phyloP scores from a whole-genome alignment of 1,140 invertebrate species.

The Zaprionus taronus region DNA sequence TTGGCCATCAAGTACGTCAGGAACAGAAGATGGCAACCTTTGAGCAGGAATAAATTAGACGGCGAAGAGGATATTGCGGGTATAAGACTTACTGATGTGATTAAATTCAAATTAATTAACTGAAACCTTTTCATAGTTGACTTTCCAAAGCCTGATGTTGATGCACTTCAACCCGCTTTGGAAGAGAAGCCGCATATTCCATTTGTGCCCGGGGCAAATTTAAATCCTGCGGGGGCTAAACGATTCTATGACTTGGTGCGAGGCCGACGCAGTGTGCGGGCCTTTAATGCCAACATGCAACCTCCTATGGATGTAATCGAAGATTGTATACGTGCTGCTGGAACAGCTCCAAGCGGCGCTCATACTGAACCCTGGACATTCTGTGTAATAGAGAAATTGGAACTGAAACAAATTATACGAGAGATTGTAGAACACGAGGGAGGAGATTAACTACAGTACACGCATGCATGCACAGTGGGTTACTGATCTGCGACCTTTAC shows the following conservation, averaged over 20 bases:
- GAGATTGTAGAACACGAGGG: constrained; percentile 94
- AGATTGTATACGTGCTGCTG: constrained; percentile 92
- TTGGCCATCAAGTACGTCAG: constrained; percentile 28
- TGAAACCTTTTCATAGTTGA: no score
- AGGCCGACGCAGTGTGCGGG: constrained; percentile 89
- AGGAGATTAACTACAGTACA: constrained; percentile 93
- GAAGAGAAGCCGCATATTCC: constrained; percentile 89
- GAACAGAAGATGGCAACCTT: background rate
- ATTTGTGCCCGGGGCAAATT: constrained; percentile 86
- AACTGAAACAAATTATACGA: constrained; percentile 89
- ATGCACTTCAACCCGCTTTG: constrained; percentile 86
- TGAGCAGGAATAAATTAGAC: background rate
- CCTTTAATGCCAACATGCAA: constrained; percentile 90
- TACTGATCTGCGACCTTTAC: constrained; percentile 91
- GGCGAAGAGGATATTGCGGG: constrained; percentile 50
- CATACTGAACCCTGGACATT: constrained; percentile 98
- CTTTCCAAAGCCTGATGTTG: no score
- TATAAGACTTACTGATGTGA: background rate
- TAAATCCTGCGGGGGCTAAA: constrained; percentile 86
- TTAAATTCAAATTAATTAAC: background rate
- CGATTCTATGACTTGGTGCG: constrained; percentile 91
- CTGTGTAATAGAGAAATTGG: constrained; percentile 87
- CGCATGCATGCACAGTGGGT: constrained; percentile 96
- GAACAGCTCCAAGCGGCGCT: constrained; percentile 95
- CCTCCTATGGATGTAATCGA: constrained; percentile 89